Conservation (phyloP, 2,113 vertebrate species). For the Phyllopteryx taeniolatus region DNA sequence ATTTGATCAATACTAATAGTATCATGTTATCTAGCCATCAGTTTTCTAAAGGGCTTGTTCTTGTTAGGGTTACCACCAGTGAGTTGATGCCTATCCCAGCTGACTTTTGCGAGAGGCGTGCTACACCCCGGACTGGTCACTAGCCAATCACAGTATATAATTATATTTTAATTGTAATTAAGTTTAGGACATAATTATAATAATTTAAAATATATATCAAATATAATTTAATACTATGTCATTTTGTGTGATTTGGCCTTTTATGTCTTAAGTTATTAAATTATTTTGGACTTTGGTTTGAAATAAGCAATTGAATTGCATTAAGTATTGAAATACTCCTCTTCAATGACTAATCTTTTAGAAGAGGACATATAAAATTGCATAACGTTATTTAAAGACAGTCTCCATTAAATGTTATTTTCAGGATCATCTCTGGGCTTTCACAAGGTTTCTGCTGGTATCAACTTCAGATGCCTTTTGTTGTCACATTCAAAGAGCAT, state of each 20-base stretch:
- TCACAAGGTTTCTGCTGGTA: neutral
- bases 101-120: neutral
- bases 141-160: neutral
- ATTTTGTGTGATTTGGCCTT: neutral
- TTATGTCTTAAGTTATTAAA: neutral
- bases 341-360: neutral
- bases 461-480: conserved; percentile 5
- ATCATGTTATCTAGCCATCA: neutral
- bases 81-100: neutral
- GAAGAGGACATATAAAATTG: neutral
- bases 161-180: neutral
- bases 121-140: neutral
- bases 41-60: neutral
- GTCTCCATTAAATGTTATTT: neutral
- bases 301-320: neutral
- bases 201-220: neutral
- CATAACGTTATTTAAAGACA: neutral
- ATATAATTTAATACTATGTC: neutral
- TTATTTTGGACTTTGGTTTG: neutral
- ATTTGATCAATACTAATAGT: neutral
- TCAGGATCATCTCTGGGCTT: neutral
- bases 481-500: neutral
- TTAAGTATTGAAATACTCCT: neutral
- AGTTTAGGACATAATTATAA: neutral
- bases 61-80: neutral